Conservation (phyloP, 2,888 invertebrate species). For the Merodon equestris region DNA sequence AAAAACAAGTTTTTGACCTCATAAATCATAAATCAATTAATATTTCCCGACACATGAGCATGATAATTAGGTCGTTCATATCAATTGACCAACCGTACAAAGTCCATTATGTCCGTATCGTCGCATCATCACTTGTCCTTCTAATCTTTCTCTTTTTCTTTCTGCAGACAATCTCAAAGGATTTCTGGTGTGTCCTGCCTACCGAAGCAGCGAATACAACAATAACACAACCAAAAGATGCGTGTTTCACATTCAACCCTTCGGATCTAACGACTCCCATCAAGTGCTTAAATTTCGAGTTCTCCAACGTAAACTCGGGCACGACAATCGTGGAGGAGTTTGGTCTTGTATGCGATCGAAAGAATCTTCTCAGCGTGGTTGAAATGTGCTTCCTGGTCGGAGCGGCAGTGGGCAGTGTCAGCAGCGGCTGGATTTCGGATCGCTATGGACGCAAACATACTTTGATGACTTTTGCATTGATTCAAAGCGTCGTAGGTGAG, state of each 20-base stretch:
- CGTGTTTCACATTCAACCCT: conserved; percentile 78
- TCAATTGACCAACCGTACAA: too few species aligned
- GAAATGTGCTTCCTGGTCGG: conserved; percentile 84
- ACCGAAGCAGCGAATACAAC: conserved; percentile 76
- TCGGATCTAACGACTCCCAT: conserved; percentile 63
- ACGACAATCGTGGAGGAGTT: conserved; percentile 82
- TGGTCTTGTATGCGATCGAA: conserved; percentile 81
- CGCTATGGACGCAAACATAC: conserved; percentile 83
- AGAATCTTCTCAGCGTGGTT: conserved; percentile 80
- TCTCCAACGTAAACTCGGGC: conserved; percentile 74
- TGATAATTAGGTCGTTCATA: too few species aligned
- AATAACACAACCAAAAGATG: conserved; percentile 79
- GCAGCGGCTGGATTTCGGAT: conserved; percentile 84
- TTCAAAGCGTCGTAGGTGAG: conserved; percentile 81
- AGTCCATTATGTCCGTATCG: too few species aligned
- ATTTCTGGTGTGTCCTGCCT: conserved; percentile 82
- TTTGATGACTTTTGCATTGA: conserved; percentile 81
- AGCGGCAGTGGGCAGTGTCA: conserved; percentile 83
- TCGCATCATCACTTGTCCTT: too few species aligned
- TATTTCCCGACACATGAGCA: too few species aligned
- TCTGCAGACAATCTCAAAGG: conserved; percentile 79
- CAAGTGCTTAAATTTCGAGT: conserved; percentile 78
- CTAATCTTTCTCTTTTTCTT: conserved; percentile 11
- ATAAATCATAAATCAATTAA: too few species aligned
- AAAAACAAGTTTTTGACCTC: too few species aligned